Base-by-base conservation (phyloP, 2,113 vertebrate genomes). In the Petromus typicus region DNA sequence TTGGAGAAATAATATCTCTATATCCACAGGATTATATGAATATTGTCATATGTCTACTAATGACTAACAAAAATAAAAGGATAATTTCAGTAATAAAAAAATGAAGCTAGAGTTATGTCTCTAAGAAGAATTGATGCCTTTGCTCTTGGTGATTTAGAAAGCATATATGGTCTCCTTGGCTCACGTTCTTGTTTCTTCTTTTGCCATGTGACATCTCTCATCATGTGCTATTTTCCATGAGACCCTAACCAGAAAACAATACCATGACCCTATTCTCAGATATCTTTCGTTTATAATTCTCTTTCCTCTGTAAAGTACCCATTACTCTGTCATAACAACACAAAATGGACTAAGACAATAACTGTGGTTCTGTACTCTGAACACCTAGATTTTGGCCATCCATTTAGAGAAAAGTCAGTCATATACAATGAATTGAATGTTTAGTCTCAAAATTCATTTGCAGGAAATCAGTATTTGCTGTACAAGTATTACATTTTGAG, bases 381-480 rank as follows among this genome's bases (percentile, higher is more conserved):
- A 45, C 37, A 51, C 6, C 34, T 59, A 40, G 10, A 10, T 51
- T 25, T 43, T 2, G 34, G 32, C 0, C 45, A 67, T 78, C 61
- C 34, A 81, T 27, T 83, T 57, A 84, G 32, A 43, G 12, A 3
- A 12, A 1, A 75, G 20, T 90, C 2, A 75, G 23, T 95, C 17
- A 27, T 45, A 25, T 7, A 51, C 61, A 90, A 63, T 73, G 17
- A 80, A 67, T 32, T 37, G 4, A 95, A 95, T 56, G n/a, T 30
- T 27, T 66, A 32, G 66, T 76, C 40, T 80, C 37, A 75, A 54
- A 88, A 79, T 80, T 81, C 67, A 66, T 80, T 90, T 82, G 4
- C 34, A 67, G 86, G 69, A 93, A 94, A 95, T 96, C 92, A 95
- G 2, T 48, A 91, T 73, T 94, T 86, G 34, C 75, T 89, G 34